Base-by-base conservation (phyloP, 2,888 invertebrate genomes). In the Mythimna albipuncta region DNA sequence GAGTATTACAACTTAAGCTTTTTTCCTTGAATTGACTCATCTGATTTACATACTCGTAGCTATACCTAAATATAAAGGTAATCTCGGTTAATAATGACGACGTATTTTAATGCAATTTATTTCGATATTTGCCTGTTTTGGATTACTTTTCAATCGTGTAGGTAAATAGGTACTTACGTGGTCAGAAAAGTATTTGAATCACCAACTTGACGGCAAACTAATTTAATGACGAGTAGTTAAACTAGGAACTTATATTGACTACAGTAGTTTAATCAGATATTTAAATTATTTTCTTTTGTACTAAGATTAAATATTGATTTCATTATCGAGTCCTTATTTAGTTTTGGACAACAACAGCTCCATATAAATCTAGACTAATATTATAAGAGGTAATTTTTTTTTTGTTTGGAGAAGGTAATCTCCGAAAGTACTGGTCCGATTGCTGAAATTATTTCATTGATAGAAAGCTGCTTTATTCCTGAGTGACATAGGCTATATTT, bases 21-120 rank as follows among this genome's bases (percentile, higher is more conserved):
- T 61, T 74, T 78, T 54, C 64, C 62, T 62, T 16, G 9, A 62
- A 38, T 47, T 58, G 72, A 52, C 19, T 78, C 72, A 52, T 16
- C 2, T 16, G 2, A 32, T 26, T 16, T 16, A 41, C 9, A 26
- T 26, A 26, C 26, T 26, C 26, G 7, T 35, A 16, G 16, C n/a
- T 75, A 38, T 16, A 63, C 54, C n/a, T 72, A 62, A 61, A 63
- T 52, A 62, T 41, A 44, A 47, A 63, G 52, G 35, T 38, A 19
- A 47, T 52, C 61, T 50, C n/a, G 41, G 32, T 66, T 50, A 41
- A 52, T 35, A 6, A 62, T 13, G 50, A 52, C 13, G 41, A 21
- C 5, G 71, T 73, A 35, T 62, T 41, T 59, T 35, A 35, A 50
- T 50, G 50, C 5, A 32, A 41, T 58, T 35, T 13, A 72, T 58